Evolutionary conservation across 2,888 invertebrate species (phyloP).

Genomic region (Eucriotettix oculatus): DNA sequence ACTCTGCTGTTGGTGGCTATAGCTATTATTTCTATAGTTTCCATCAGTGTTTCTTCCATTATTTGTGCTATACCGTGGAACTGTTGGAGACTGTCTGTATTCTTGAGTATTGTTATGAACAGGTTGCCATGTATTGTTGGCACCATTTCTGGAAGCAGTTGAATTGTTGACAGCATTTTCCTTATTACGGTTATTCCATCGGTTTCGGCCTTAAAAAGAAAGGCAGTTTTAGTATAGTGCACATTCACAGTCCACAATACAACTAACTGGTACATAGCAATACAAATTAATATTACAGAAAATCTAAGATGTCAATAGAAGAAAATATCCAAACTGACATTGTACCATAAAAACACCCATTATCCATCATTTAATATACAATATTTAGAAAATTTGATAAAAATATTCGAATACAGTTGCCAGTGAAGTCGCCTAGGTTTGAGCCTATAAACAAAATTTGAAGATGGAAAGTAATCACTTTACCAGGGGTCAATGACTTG

Average conservation of each 20-base stretch:
- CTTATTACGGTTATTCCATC: conserved; percentile 25
- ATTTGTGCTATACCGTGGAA: conserved; percentile 20
- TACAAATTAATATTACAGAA: neutral
- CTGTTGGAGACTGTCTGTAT: conserved; percentile 28
- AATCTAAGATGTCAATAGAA: neutral
- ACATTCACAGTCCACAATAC: neutral
- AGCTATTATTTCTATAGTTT: conserved; percentile 39
- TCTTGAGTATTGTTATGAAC: conserved; percentile 14
- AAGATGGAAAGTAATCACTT: too few relatives aligned
- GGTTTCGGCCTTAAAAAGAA: conserved; percentile 19
- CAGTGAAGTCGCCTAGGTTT: too few relatives aligned
- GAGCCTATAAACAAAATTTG: too few relatives aligned
- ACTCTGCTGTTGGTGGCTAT: conserved; percentile 15
- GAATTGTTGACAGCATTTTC: conserved; percentile 3
- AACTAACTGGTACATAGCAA: neutral
- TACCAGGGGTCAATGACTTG: too few relatives aligned
- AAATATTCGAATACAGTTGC: too few relatives aligned
- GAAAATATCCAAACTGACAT: too few relatives aligned
- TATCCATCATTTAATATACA: neutral
- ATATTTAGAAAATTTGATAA: neutral
- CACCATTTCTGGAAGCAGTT: neutral
- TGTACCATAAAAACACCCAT: neutral
- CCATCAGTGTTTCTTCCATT: conserved; percentile 15
- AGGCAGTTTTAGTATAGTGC: too few relatives aligned
- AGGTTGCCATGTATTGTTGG: neutral